phyloP scores from a whole-genome alignment of 2,888 invertebrate genomes.

The Alcis repandata region DNA sequence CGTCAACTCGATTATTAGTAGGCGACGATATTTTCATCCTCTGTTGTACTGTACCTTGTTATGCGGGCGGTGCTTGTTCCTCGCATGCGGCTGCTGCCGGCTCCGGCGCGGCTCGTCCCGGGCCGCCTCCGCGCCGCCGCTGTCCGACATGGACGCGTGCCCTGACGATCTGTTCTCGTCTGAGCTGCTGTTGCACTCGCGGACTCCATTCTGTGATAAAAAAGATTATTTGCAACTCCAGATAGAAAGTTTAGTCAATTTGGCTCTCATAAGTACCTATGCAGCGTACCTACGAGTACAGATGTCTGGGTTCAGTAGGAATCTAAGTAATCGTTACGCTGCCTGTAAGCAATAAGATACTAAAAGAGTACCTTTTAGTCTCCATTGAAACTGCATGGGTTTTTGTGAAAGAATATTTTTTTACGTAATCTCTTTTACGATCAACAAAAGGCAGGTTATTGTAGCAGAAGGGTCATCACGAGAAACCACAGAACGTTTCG shows the following conservation, averaged over 20 bases:
- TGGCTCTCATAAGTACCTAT: too few relatives aligned
- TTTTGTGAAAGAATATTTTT: too few relatives aligned
- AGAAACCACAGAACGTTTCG: not conserved
- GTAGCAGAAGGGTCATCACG: not conserved
- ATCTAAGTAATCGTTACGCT: too few relatives aligned
- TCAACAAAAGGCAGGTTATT: not conserved
- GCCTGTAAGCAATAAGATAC: too few relatives aligned
- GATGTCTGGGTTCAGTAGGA: too few relatives aligned
- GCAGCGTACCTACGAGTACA: too few relatives aligned
- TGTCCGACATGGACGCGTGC: conserved; percentile 97
- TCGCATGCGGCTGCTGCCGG: conserved; percentile 88
- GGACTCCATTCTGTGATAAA: conserved; percentile 85
- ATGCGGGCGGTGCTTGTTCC: conserved; percentile 89
- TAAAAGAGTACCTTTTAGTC: too few relatives aligned
- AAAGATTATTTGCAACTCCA: not conserved
- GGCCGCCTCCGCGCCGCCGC: conserved; percentile 87
- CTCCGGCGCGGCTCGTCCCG: conserved; percentile 86
- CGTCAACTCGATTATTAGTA: too few relatives aligned
- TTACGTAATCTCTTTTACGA: too few relatives aligned
- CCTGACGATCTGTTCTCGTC: conserved; percentile 97
- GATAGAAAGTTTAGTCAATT: too few relatives aligned
- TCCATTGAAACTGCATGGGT: too few relatives aligned
- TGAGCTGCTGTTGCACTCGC: conserved; percentile 93
- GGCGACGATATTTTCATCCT: too few relatives aligned
- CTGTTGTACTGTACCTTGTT: conserved; percentile 71